Percentiles rank a stretch among this genome's conserved stretches.
These are phyloP conservation scores for Cyclophora punctaria DNA, from an alignment of 2,888 invertebrate genomes.

Conservation along the genomic window DNA sequence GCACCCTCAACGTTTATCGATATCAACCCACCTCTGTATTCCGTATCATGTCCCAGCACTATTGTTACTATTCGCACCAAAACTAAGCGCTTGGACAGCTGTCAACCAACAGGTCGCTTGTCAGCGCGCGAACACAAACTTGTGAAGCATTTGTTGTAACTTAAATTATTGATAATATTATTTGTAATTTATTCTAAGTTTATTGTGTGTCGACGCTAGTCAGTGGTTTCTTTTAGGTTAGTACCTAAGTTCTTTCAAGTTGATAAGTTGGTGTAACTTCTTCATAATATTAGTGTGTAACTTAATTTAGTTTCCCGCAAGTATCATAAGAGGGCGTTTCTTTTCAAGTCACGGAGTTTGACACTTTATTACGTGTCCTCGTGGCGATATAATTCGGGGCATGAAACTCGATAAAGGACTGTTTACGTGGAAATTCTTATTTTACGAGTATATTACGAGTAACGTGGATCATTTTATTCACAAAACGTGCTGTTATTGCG, in stretches of 20 bases:
- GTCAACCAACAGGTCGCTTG: conserved; percentile 2
- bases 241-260: conserved; percentile 37
- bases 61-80: conserved; percentile 27
- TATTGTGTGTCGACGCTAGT: conserved; percentile 55
- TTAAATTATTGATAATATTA: conserved; percentile 34
- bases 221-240: conserved; percentile 58
- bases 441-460: not conserved
- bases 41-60: conserved; percentile 26
- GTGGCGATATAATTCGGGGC: conserved; percentile 25
- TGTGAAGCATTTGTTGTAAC: conserved; percentile 9
- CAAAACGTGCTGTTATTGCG: not conserved
- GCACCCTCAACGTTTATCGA: conserved; percentile 46
- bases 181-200: conserved; percentile 25
- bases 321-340: conserved; percentile 36
- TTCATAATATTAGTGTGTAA: conserved; percentile 40
- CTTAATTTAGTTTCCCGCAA: conserved; percentile 43
- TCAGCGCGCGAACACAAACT: conserved; percentile 3
- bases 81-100: conserved; percentile 7
- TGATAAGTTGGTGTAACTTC: conserved; percentile 32
- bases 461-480: not conserved
- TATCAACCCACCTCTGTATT: conserved; percentile 41
- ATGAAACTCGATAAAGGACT: conserved; percentile 20
- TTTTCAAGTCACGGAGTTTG: conserved; percentile 58
- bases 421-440: conserved; percentile 2
- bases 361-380: conserved; percentile 38